phyloP scores from a whole-genome alignment of 2,797 vertebrate genomes.

The Eidolon dupreanum region DNA sequence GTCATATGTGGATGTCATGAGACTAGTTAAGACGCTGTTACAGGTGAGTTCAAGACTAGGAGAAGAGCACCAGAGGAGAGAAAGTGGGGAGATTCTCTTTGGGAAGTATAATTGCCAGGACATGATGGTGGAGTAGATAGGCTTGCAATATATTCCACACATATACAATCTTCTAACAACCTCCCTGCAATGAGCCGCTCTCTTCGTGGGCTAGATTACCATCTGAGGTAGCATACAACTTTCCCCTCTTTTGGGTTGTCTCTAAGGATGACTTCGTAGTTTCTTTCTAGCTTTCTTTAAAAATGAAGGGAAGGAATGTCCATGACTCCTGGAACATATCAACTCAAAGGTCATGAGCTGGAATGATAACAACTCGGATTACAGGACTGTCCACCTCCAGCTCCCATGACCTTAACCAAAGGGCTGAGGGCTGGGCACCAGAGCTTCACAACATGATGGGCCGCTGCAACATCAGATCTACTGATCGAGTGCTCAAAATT shows the following conservation, averaged over 20 bases:
- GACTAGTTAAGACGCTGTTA: neutral
- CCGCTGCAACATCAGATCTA: neutral
- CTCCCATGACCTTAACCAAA: neutral
- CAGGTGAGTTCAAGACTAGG: neutral
- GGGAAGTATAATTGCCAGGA: neutral
- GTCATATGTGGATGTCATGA: neutral
- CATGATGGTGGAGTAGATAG: neutral
- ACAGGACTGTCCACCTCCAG: neutral
- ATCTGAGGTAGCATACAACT: neutral
- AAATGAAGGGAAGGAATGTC: constrained; percentile 1
- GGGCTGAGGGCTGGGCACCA: neutral
- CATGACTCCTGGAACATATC: neutral
- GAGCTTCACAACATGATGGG: neutral
- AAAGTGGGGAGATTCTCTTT: neutral
- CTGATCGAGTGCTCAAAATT: neutral
- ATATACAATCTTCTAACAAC: neutral
- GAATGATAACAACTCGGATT: constrained; percentile 15
- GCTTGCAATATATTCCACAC: neutral
- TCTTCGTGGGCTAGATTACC: neutral
- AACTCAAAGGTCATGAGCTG: neutral
- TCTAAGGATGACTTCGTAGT: neutral
- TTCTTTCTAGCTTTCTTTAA: constrained; percentile 19
- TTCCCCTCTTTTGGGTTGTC: neutral
- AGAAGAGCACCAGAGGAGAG: neutral
- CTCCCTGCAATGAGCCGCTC: neutral